Conservation (phyloP, 2,113 vertebrate genomes). For the Talpa occidentalis region DNA sequence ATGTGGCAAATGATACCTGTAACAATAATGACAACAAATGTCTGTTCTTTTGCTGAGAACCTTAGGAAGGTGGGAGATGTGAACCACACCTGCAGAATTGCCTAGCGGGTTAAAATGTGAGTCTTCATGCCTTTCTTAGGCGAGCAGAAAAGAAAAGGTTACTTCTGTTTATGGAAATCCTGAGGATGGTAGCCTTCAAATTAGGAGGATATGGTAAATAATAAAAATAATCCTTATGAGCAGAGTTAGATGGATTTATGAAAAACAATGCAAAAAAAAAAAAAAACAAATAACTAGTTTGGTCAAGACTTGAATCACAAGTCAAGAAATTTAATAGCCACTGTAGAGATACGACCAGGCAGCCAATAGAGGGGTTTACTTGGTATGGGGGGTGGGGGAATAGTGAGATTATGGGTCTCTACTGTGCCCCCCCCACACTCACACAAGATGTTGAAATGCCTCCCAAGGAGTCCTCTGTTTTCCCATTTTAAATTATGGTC, state of each 20-base stretch:
- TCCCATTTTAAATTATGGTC: background rate
- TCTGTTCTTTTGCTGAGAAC: background rate
- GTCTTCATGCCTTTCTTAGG: background rate
- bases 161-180: background rate
- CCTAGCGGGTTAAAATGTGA: background rate
- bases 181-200: background rate
- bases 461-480: background rate
- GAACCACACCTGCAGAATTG: background rate
- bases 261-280: background rate
- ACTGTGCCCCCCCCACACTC: fast-evolving
- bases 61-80: background rate
- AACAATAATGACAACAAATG: background rate
- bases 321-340: background rate
- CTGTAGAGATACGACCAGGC: background rate
- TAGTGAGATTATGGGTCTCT: background rate
- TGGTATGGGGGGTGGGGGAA: background rate
- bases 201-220: background rate
- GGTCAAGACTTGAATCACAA: background rate
- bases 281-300: background rate
- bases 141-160: background rate
- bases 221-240: background rate
- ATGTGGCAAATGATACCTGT: background rate
- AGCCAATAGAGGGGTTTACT: background rate
- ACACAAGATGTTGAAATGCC: background rate
- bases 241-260: background rate